Conservation (phyloP, 2,113 vertebrate genomes). For the Apaloderma vittatum region DNA sequence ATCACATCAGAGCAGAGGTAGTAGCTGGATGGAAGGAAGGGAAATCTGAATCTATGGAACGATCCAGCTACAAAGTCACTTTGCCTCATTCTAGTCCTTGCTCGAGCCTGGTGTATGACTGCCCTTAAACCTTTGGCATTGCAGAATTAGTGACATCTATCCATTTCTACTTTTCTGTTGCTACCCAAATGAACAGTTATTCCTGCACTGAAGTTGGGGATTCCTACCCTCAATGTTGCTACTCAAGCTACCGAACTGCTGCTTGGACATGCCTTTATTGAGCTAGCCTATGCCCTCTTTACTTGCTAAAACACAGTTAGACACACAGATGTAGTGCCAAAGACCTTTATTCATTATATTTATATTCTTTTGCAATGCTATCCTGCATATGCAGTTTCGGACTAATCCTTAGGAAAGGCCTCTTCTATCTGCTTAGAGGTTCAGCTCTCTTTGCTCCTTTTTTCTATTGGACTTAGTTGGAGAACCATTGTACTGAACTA, state of each 20-base stretch:
- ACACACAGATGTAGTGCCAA: not conserved
- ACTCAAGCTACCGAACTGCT: not conserved
- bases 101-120: fast-evolving
- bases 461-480: not conserved
- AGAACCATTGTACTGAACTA: not conserved
- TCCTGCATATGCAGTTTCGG: not conserved
- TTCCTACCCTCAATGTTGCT: fast-evolving
- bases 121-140: not conserved
- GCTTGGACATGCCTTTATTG: not conserved
- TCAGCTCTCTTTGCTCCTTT: not conserved
- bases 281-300: not conserved
- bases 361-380: not conserved
- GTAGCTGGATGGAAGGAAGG: not conserved
- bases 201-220: not conserved
- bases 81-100: not conserved
- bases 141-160: not conserved
- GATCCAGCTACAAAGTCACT: not conserved
- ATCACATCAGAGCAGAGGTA: not conserved
- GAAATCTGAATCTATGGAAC: not conserved
- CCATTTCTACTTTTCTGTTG: not conserved
- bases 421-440: not conserved
- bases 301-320: not conserved
- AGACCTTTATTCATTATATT: not conserved
- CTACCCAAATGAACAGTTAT: not conserved
- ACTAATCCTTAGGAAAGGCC: not conserved